Base-by-base conservation (phyloP, 2,113 vertebrate genomes). In the Gnathochromis pfefferi region DNA sequence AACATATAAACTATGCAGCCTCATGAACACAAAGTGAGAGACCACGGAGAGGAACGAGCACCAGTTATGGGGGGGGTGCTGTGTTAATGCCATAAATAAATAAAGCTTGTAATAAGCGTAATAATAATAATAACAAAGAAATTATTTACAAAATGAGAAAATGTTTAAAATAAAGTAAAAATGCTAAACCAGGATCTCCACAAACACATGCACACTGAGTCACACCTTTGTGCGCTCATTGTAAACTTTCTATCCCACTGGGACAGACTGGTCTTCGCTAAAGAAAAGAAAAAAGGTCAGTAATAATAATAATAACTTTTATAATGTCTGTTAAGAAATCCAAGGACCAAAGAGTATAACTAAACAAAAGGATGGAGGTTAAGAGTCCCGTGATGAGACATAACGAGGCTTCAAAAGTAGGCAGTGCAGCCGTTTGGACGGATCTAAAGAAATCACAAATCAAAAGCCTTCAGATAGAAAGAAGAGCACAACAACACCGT, bases 401-500 rank as follows among this genome's bases (percentile, higher is more conserved):
- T 7, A 0, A 63, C 2, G 17, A 63, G 51, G 49, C 49, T 53
- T 53, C 49, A 53, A n/a, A 53, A n/a, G 57, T 3, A 4, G 28
- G 5, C 28, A 3, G 57, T 31, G 57, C 28, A 33, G 57, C 6
- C n/a, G 1, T 73, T 2, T 68, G 35, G n/a, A 1, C 0, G 2
- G 1, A 40, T 68, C 63, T 0, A 40, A 40, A 21, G 35, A 21
- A 68, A 68, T 68, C 12, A 40, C 35, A 40, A n/a, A 35, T 35
- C 4, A 63, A 19, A 63, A 63, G 58, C 31, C 2, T 7, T 65
- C 31, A 8, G 31, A 38, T 1, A 38, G 9, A 45, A 26, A 0
- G 0, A 68, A 3, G n/a, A 40, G 12, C 63, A 68, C n/a, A 68
- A 68, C 19, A 68, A 0, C 19, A 14, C 1, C 3, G 1, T 1